Percentiles rank a stretch among this genome's conserved stretches.
Evolutionary conservation across 2,113 vertebrate species (phyloP).

Genomic region (Chinchilla lanigera): DNA sequence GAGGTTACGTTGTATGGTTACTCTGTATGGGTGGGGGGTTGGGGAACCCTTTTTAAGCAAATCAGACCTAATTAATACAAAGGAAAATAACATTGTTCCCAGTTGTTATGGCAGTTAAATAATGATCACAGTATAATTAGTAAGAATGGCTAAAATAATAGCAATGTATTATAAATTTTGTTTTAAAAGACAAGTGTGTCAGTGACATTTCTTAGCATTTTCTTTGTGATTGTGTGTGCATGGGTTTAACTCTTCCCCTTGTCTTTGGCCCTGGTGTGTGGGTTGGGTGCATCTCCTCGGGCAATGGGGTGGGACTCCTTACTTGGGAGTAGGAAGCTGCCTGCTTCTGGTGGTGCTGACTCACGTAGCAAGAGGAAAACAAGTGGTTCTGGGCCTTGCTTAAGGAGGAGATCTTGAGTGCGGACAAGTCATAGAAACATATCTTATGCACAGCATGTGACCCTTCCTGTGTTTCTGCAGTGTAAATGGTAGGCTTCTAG

Average conservation of each 20-base stretch:
- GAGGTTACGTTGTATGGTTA: no score
- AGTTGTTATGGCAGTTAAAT: background rate
- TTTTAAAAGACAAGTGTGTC: conserved; percentile 12
- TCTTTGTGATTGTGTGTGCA: background rate
- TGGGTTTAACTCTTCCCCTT: background rate
- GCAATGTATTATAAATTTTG: background rate
- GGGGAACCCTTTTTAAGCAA: conserved; percentile 13
- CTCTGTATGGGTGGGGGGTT: background rate
- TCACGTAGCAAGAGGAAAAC: conserved; percentile 37
- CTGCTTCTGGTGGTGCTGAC: conserved; percentile 53
- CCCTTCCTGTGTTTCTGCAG: background rate
- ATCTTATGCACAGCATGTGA: background rate
- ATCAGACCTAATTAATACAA: background rate
- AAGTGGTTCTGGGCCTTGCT: background rate
- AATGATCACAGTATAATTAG: background rate
- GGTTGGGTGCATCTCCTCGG: background rate
- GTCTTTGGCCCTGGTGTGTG: background rate
- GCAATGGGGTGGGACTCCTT: background rate
- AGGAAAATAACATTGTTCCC: background rate
- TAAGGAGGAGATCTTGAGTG: background rate
- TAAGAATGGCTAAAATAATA: conserved; percentile 15
- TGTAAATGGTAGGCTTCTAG: background rate
- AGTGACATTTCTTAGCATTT: background rate
- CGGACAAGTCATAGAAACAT: background rate
- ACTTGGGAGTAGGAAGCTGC: conserved; percentile 54